phyloP scores from a whole-genome alignment of 92 coral and sea anemone species.

The Meandrina meandrites region DNA sequence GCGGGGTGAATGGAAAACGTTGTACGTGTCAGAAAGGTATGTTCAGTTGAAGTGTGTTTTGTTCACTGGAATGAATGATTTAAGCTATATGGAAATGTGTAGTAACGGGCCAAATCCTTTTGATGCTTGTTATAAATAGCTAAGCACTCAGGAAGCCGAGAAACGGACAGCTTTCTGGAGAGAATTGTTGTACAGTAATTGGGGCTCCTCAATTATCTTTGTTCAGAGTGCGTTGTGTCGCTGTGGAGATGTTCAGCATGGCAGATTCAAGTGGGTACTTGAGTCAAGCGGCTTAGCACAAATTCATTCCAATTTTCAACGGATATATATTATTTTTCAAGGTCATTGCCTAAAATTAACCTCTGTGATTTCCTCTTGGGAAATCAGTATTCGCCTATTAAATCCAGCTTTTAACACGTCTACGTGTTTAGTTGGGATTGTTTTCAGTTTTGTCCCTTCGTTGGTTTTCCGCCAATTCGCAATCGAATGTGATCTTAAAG shows the following conservation, averaged over 20 bases:
- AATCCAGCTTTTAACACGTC: neutral
- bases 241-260: constrained; percentile 3
- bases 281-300: constrained; percentile 16
- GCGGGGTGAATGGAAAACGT: constrained; percentile 5
- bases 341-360: constrained; percentile 5
- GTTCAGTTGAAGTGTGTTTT: neutral
- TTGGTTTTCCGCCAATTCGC: neutral
- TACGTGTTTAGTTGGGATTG: neutral
- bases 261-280: constrained; percentile 27
- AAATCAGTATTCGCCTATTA: neutral
- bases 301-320: constrained; percentile 26
- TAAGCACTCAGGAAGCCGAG: neutral
- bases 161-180: neutral
- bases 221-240: neutral
- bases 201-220: neutral
- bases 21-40: constrained; percentile 28
- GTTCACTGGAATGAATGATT: no score
- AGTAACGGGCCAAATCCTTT: neutral
- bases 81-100: neutral
- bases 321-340: constrained; percentile 1
- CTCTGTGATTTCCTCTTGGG: neutral
- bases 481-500: neutral
- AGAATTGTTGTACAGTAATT: neutral
- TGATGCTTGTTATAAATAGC: neutral
- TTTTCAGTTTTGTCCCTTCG: neutral